Base-by-base conservation (phyloP, 2,888 invertebrate species). In the Odontomyia ornata region DNA sequence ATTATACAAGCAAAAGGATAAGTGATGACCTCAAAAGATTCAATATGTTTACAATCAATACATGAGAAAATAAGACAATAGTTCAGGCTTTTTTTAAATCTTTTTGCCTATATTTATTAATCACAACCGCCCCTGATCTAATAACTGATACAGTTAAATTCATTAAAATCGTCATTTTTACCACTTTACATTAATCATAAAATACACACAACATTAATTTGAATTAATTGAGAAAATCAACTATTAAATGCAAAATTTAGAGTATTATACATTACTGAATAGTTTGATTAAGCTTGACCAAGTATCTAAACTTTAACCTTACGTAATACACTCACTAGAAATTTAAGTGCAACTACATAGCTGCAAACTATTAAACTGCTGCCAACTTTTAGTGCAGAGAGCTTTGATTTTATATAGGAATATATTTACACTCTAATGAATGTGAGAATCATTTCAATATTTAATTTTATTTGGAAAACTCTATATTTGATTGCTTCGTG, bases 81-180 rank as follows among this genome's bases (percentile, higher is more conserved):
- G 36, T 36, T 36, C 36, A 9, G 9, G 36, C 36, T 9, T 36
- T 36, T 36, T 9, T 36, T 5, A 36, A 36, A 9, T 36, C 5
- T 36, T 36, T 36, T n/a, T n/a, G n/a, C n/a, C 23, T 18, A 28
- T 56, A 56, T 56, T 60, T 36, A 36, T 30, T 57, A 43, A 73
- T 73, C 73, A 73, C 73, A 73, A 73, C 73, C 73, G 36, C 30
- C 21, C 57, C 57, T 57, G 30, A 73, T 60, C 21, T 30, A 21
- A 28, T 73, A 73, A 73, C 73, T 73, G 73, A 73, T 73, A 73
- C 73, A 73, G 73, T 73, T 73, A 57, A 69, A 69, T 69, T 46
- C 15, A 47, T 69, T 13, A 11, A 73, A 73, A 57, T 57, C 21
- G 36, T 47, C 25, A 67, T 21, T 72, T 72, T 67, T 23, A n/a